These are phyloP conservation scores for Eulacestoma nigropectus DNA, from an alignment of 2,113 vertebrate species.

Conservation along the genomic window DNA sequence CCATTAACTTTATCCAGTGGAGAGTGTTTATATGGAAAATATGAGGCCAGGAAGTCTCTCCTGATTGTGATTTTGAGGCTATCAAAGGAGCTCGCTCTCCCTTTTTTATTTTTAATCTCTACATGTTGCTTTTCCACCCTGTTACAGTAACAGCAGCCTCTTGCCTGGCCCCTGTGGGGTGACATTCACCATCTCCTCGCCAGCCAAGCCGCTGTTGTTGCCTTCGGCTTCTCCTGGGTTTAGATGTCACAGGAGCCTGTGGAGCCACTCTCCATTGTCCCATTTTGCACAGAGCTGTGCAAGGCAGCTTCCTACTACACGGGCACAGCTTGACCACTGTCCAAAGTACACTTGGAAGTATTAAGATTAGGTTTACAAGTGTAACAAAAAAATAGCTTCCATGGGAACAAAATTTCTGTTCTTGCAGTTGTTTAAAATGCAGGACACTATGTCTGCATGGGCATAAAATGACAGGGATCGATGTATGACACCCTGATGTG, in stretches of 20 bases:
- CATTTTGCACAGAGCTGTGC: neutral
- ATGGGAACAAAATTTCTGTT: neutral
- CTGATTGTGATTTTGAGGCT: constrained; percentile 68
- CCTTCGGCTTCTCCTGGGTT: neutral
- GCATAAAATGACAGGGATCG: neutral
- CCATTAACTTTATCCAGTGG: constrained; percentile 67
- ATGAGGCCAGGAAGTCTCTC: constrained; percentile 75
- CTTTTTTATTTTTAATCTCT: neutral
- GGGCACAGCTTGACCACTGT: neutral
- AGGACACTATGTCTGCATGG: neutral
- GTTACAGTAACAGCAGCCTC: neutral
- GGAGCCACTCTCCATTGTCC: neutral
- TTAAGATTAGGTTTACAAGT: constrained; percentile 13
- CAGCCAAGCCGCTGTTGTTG: neutral
- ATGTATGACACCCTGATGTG: fast-evolving
- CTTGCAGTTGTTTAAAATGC: neutral
- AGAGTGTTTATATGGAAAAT: constrained; percentile 79
- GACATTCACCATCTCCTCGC: neutral
- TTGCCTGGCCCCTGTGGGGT: neutral
- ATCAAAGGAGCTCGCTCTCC: constrained; percentile 54
- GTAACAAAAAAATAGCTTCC: neutral
- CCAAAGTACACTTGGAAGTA: constrained; percentile 43
- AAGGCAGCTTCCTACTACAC: neutral
- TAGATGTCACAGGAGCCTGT: neutral
- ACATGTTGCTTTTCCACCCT: neutral